Percentiles rank a stretch among this genome's conserved stretches.
Evolutionary conservation across 1,140 invertebrate species (phyloP).

Genomic region (Drusus annulatus): DNA sequence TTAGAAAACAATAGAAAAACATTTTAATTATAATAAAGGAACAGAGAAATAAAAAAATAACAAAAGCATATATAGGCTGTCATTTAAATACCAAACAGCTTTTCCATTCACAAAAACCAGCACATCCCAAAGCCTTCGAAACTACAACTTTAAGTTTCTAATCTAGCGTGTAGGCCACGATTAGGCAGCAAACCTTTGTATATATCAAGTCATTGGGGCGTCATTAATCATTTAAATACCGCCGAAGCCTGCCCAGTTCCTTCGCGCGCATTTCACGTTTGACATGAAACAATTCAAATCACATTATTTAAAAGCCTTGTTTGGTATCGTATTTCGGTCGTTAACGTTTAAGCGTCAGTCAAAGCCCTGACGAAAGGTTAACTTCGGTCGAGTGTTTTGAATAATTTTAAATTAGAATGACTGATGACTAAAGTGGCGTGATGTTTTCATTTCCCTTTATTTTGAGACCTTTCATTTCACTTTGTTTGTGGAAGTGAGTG

Average conservation of each 20-base stretch:
- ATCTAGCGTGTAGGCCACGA: background rate
- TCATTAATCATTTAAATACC: background rate
- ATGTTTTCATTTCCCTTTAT: no score
- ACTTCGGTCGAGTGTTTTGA: background rate
- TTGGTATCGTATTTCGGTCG: background rate
- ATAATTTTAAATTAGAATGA: background rate
- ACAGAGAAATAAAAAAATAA: no score
- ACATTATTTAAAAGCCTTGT: constrained; percentile 1
- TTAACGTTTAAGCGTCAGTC: background rate
- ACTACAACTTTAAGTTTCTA: background rate
- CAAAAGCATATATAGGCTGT: no score
- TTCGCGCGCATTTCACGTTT: background rate
- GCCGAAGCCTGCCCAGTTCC: no score
- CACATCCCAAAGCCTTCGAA: no score
- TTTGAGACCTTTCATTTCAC: no score
- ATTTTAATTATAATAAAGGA: no score
- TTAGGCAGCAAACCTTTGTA: background rate
- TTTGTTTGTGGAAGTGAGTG: no score
- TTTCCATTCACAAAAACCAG: no score
- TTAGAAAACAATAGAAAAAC: no score
- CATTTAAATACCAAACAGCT: no score
- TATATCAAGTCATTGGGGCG: background rate
- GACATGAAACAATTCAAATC: background rate
- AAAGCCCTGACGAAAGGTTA: background rate
- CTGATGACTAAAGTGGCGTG: background rate